Evolutionary conservation across 2,888 invertebrate genomes (phyloP), one percentile per base, ranked within the genome.

Genomic region (Archips crataeganus): DNA sequence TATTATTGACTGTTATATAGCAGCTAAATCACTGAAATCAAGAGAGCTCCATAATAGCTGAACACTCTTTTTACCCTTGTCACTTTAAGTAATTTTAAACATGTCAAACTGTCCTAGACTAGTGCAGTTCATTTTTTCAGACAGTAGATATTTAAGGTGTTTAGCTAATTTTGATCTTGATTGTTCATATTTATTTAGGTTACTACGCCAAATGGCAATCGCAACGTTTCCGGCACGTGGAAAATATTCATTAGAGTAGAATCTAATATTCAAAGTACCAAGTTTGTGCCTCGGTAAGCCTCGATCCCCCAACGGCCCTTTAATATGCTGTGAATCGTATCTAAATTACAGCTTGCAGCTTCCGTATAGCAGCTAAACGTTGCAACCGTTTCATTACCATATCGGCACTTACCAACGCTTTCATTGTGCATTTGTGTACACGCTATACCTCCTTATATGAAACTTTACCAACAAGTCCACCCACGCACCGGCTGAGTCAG

Each of bases 401-500:
- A 79, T 81, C 65, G 47, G 70, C 54, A 23, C 62, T 49, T 23
- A 81, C 78, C 80, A 79, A 76, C 72, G 74, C 79, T 79, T 80
- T 80, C 78, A 81, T 78, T 80, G 77, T 34, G 73, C 77, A 77
- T 81, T 79, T 75, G 75, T 79, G 79, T 70, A 77, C 67, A 62
- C 74, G 79, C 77, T 77, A 78, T 77, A 79, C 76, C 75, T 77
- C 76, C 72, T 77, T 78, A 70, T 70, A 71, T 67, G 57, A 70
- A 67, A 74, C 69, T 65, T 57, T 57, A 23, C 80, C 76, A 79
- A 80, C 85, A 74, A 81, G 82, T 79, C 77, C 80, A 77, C 87
- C 88, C 80, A 88, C 87, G 84, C 86, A 77, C 70, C 67, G 71
- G 77, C 75, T 85, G 84, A 88, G 83, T 87, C 86, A 86, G 83